phyloP scores from a whole-genome alignment of 2,113 vertebrate species.

The Ardeotis arabs region DNA sequence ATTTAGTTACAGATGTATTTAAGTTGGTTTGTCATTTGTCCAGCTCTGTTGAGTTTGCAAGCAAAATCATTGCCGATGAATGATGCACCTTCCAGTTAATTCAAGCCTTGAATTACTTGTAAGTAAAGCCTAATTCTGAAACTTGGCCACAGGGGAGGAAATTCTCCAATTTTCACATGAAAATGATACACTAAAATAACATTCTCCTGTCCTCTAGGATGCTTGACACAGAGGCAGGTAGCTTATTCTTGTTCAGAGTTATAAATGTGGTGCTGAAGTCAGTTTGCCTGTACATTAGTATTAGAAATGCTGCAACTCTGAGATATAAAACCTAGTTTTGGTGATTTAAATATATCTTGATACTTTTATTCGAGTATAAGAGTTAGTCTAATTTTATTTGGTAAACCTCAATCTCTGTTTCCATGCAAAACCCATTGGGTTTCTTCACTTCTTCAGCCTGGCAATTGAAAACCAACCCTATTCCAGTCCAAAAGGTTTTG shows the following conservation, averaged over 20 bases:
- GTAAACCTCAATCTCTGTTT: not conserved
- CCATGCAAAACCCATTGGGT: fast-evolving
- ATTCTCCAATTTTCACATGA: not conserved
- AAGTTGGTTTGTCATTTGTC: conserved; percentile 23
- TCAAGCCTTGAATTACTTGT: not conserved
- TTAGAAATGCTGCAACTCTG: not conserved
- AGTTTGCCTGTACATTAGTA: not conserved
- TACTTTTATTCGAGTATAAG: not conserved
- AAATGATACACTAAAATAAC: not conserved
- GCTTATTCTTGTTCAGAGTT: not conserved
- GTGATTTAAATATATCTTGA: not conserved
- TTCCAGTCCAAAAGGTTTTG: not conserved
- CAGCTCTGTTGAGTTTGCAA: not conserved
- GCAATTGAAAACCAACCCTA: not conserved
- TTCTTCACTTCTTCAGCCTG: not conserved
- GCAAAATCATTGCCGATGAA: not conserved
- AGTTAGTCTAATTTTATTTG: not conserved
- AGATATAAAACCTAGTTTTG: not conserved
- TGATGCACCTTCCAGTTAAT: not conserved
- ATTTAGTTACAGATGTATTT: not conserved
- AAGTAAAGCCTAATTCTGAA: conserved; percentile 12
- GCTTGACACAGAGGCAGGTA: not conserved
- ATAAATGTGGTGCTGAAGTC: not conserved
- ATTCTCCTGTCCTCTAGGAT: not conserved
- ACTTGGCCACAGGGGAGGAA: not conserved